Evolutionary conservation across 53 echinoderm and acorn worm species (phyloP).

Genomic region (Echinometra lucunter): DNA sequence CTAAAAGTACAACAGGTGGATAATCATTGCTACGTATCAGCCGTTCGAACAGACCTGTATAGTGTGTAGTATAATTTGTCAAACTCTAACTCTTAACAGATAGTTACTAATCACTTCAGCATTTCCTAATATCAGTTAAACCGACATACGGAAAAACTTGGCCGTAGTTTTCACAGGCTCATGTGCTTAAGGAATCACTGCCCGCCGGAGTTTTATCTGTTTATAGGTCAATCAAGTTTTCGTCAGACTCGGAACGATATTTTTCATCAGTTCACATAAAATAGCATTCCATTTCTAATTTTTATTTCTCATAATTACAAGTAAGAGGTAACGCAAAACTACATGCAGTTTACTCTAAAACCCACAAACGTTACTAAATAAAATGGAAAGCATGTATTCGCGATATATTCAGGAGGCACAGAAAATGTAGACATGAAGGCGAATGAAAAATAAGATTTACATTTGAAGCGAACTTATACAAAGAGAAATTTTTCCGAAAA

Average conservation of each 20-base stretch:
- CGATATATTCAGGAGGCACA: too few species aligned
- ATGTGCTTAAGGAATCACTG: not conserved
- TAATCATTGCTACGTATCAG: not conserved
- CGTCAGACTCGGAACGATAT: not conserved
- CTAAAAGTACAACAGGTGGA: constrained; percentile 14
- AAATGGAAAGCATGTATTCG: too few species aligned
- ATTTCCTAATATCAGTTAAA: not conserved
- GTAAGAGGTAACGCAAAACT: too few species aligned
- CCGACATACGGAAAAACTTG: not conserved
- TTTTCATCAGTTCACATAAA: not conserved
- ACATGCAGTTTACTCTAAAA: too few species aligned
- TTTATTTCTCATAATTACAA: not conserved
- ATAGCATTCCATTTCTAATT: too few species aligned
- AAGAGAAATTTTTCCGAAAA: too few species aligned
- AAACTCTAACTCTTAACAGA: not conserved
- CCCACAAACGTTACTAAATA: too few species aligned
- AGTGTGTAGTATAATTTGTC: not conserved
- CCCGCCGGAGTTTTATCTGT: not conserved
- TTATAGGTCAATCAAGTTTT: not conserved
- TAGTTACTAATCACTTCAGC: not conserved
- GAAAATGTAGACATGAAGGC: too few species aligned
- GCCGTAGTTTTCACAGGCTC: not conserved
- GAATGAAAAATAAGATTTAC: too few species aligned
- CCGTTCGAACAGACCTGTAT: too few species aligned
- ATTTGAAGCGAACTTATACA: too few species aligned